Base-by-base conservation (phyloP, 1,140 invertebrate genomes). In the Pogonognathellus flavescens region DNA sequence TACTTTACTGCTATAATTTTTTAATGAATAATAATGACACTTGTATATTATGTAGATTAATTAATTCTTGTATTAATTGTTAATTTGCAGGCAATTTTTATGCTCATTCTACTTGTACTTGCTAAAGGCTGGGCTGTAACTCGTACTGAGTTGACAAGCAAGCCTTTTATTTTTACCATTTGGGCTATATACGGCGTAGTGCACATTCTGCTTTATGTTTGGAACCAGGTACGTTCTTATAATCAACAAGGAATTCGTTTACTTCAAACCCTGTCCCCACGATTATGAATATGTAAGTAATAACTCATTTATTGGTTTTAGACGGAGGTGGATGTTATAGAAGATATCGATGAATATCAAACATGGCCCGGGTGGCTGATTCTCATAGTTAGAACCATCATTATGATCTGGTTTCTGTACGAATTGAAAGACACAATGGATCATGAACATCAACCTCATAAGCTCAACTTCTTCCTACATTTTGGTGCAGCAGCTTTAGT, bases 101-200 rank as follows among this genome's bases (percentile, higher is more conserved):
- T 99, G 96, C 92, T 99, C 85, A 92, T 99, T n/a, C 92, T 99
- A 53, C 91, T 99, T 66, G 91, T 99, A 76, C 91, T 99, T 84
- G 97, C 97, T 52, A 98, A 98, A 93, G 98, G 98, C 41, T 99
- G 97, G 97, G 97, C 97, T 14, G 96, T 99, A 9, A 98, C 97
- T 22, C 92, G 95, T 88, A 93, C 96, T 89, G 95, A 97, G 91
- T 92, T 98, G 57, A 95, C 94, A 85, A 95, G 95, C 92, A 97
- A 95, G 91, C 94, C 93, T 76, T 91, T 97, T 53, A 93, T 99
- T 14, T 96, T 98, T 92, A 93, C 95, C 31, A 94, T 98, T 88
- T 98, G 97, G 97, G 92, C 96, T 88, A 93, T 95, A 86, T 99
- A 99, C 91, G 95, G 96, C 72, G 93, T 97, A 85, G 94, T 98